Base-by-base conservation (phyloP, 2,113 vertebrate genomes). In the Bufo gargarizans region DNA sequence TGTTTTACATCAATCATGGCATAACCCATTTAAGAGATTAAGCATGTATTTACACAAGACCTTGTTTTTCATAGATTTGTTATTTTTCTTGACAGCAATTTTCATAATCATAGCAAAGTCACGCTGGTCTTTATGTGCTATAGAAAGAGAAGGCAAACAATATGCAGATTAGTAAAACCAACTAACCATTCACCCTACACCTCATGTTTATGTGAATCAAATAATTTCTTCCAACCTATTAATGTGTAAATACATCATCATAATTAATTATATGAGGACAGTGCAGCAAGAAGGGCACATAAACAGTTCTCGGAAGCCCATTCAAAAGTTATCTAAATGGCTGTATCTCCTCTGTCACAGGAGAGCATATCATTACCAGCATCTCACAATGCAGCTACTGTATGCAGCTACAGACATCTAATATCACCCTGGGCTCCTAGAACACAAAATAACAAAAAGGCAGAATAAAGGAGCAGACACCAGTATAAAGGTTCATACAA, bases 181-280 rank as follows among this genome's bases (percentile, higher is more conserved):
- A 14, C 20, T 12, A 33, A 58, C 53, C 12, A 55, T 58, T 20
- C 13, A 11, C 49, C 33, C 49, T 53, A 9, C 53, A 77, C 20
- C 17, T 50, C 17, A 53, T 19, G 16, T 50, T 14, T 13, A 19
- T 49, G 72, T 77, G 17, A 77, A 77, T 14, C n/a, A 49, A 50
- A 50, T 58, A 12, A 58, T 58, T 58, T 58, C 56, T 58, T 58
- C 56, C 56, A 58, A 58, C 3, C 56, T 58, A 58, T 58, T 58
- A 58, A 58, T 12, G 56, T 58, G 56, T 13, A 58, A 58, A 11
- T 58, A 58, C 56, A 12, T 79, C 43, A 79, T 13, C 17, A 22
- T 79, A n/a, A 79, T 79, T 79, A 58, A 79, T 79, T 56, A 56
- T 79, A 22, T 58, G 53, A 43, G 77, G 53, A 53, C 77, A 79